Base-by-base conservation (phyloP, 2,113 vertebrate species). In the Chaenogobius annularis region DNA sequence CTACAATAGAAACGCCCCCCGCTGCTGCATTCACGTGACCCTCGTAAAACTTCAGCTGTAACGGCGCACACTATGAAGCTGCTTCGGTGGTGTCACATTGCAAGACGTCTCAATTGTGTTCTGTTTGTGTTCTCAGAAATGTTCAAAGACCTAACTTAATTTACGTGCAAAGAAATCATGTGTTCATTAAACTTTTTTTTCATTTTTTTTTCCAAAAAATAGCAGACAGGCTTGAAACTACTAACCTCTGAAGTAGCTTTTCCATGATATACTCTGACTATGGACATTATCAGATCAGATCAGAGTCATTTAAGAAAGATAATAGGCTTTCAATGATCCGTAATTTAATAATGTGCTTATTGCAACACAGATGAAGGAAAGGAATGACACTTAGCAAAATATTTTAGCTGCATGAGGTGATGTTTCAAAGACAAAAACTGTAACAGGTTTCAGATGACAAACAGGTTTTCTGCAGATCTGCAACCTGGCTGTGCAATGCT, bases 1-100 rank as follows among this genome's bases (percentile, higher is more conserved):
- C 66, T 56, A 62, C 72, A 68, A 11, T 75, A 78, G 85, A 77
- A 79, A 84, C 90, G 82, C 92, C 90, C 66, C 88, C 89, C 70
- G 22, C 68, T 87, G 89, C 58, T 88, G 83, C 86, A 48, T 91
- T 89, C 14, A 83, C 3, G 80, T 43, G 69, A 70, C 35, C 47
- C 73, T 72, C 82, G 85, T 75, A 85, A 80, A 84, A 66, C 40
- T 44, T 66, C 44, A 22, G 11, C 59, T 19, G 35, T n/a, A 31
- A 59, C 15, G 35, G 37, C 40, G 35, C 61, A 37, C 35, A 37
- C 35, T 7, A 10, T 15, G 23, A 14, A 26, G 47, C 11, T 14
- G 56, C 12, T 23, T 58, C 15, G 58, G 13, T 17, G 58, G 26
- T 17, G 13, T 61, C 19, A 10, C n/a, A 10, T n/a, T 10, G 50